phyloP scores from a whole-genome alignment of 2,888 invertebrate genomes.

The Archips crataeganus region DNA sequence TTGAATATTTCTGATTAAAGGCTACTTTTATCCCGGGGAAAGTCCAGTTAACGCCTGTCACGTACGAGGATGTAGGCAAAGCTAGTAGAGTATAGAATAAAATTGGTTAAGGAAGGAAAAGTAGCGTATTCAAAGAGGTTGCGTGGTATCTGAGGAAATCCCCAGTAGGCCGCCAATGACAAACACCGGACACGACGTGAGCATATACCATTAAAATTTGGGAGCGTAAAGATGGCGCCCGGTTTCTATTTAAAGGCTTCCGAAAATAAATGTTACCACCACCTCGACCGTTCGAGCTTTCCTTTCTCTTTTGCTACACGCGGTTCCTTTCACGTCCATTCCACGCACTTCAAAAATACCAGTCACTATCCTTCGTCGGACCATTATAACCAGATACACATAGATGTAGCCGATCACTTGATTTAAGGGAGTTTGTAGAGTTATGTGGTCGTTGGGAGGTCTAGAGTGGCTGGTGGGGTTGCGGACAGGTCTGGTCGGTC shows the following conservation, averaged over 20 bases:
- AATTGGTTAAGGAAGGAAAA: not conserved
- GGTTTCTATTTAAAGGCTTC: constrained; percentile 29
- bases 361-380: constrained; percentile 51
- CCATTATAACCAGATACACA: constrained; percentile 55
- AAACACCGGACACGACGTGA: not conserved
- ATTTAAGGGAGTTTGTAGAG: constrained; percentile 45
- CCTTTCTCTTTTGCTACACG: constrained; percentile 73
- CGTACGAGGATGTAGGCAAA: not conserved
- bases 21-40: too few relatives aligned
- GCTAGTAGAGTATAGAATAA: not conserved
- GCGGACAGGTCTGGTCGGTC: constrained; percentile 62
- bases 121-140: not conserved
- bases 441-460: constrained; percentile 51
- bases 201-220: not conserved
- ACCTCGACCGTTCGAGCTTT: constrained; percentile 45
- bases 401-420: constrained; percentile 42
- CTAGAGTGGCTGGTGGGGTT: constrained; percentile 56
- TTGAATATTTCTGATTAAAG: too few relatives aligned
- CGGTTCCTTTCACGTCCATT: constrained; percentile 67
- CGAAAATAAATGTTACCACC: constrained; percentile 33
- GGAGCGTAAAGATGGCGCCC: constrained; percentile 13
- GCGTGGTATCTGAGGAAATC: not conserved
- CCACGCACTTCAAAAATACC: constrained; percentile 55
- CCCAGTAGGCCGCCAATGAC: not conserved
- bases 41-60: too few relatives aligned